A percentile compares a stretch with the other conserved stretches of the same genome.
These are phyloP conservation scores for Agrypnus murinus DNA, from an alignment of 2,888 invertebrate genomes.

Conservation along the genomic window DNA sequence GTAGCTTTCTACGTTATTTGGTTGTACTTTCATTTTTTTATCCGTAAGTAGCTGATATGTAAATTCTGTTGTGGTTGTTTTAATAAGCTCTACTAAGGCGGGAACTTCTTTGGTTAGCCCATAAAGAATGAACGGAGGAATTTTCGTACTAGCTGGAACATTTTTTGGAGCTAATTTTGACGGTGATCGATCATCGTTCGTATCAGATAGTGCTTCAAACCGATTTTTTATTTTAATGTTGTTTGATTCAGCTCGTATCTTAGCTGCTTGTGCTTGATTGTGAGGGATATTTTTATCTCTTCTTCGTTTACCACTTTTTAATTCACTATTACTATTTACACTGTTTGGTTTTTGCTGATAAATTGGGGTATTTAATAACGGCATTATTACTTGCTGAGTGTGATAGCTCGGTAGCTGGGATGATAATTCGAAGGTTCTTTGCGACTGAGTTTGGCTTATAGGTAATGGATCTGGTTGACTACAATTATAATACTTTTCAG, in stretches of 20 bases:
- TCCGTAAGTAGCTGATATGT: constrained; percentile 21
- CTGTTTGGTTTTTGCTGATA: not conserved
- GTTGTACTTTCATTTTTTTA: constrained; percentile 36
- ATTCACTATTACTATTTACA: not conserved
- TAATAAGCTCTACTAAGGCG: constrained; percentile 2
- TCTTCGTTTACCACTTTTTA: not conserved
- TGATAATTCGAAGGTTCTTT: constrained; percentile 2
- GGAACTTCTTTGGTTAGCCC: constrained; percentile 9
- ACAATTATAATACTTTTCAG: too few relatives aligned
- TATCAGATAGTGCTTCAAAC: not conserved
- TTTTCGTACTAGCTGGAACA: constrained; percentile 11
- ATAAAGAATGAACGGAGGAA: constrained; percentile 15
- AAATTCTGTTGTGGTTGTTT: constrained; percentile 21
- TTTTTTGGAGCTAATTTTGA: constrained; percentile 10
- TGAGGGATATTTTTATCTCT: not conserved
- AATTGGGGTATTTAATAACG: not conserved
- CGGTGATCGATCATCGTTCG: not conserved
- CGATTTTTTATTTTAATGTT: not conserved
- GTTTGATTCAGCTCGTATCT: not conserved
- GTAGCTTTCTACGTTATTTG: constrained; percentile 25
- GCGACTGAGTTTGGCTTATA: not conserved
- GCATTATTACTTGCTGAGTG: not conserved
- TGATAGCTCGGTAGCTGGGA: not conserved
- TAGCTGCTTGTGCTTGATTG: constrained; percentile 1
- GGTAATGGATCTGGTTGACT: too few relatives aligned